Evolutionary conservation across 2,888 invertebrate genomes (phyloP).

Genomic region (Polyploca ridens): DNA sequence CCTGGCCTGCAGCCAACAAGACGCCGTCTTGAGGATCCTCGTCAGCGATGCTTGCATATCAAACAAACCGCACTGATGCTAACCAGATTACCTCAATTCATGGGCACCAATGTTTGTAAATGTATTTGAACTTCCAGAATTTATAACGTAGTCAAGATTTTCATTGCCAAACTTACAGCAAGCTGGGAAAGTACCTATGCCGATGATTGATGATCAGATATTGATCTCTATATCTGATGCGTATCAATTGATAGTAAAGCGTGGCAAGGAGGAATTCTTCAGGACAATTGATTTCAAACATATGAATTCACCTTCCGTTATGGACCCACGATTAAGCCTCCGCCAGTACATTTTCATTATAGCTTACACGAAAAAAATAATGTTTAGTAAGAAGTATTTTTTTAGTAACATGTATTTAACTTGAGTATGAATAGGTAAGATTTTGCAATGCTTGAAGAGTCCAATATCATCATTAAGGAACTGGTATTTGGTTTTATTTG

Average conservation of each 20-base stretch:
- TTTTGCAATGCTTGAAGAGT: no score
- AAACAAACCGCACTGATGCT: slow-evolving; percentile 25
- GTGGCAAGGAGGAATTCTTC: not conserved
- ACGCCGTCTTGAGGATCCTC: slow-evolving; percentile 30
- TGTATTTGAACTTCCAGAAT: slow-evolving; percentile 2
- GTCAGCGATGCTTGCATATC: slow-evolving; percentile 32
- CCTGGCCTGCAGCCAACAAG: slow-evolving; percentile 33
- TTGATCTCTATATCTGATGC: not conserved
- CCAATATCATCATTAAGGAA: no score
- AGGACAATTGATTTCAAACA: no score
- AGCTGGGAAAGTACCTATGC: not conserved
- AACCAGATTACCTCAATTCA: slow-evolving; percentile 17
- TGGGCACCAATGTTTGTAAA: slow-evolving; percentile 9
- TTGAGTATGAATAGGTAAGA: no score
- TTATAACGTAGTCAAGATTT: not conserved
- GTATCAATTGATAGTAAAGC: not conserved
- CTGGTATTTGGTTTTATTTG: no score
- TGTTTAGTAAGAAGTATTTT: no score
- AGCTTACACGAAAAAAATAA: no score
- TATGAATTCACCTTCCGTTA: no score
- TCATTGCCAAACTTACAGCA: not conserved
- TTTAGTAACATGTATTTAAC: no score
- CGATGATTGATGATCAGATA: not conserved
- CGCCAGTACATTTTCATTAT: not conserved
- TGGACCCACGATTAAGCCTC: not conserved